Evolutionary conservation across 2,888 invertebrate genomes (phyloP).

Genomic region (Diarsia mendica): DNA sequence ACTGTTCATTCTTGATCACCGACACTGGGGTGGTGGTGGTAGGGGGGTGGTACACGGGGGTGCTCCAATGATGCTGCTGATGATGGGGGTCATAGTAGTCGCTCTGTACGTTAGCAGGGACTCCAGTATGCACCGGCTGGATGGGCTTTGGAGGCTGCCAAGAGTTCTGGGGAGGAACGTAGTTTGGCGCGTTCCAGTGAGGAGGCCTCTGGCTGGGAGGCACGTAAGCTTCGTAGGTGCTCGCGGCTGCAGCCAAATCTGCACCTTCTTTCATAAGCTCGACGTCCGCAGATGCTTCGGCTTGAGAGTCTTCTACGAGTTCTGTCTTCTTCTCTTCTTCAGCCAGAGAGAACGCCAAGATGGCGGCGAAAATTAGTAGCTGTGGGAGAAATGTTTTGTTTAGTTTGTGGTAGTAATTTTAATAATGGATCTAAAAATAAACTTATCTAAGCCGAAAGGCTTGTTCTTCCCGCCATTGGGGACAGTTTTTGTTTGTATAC

Average conservation of each 20-base stretch:
- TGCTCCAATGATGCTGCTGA: slow-evolving; percentile 64
- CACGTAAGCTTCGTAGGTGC: slow-evolving; percentile 72
- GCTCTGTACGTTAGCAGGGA: slow-evolving; percentile 56
- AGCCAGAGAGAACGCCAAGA: slow-evolving; percentile 80
- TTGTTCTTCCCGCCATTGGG: no score
- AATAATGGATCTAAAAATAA: neutral
- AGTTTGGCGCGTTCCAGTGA: slow-evolving; percentile 63
- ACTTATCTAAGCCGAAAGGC: no score
- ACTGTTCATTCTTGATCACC: slow-evolving; percentile 87
- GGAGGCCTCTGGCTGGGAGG: slow-evolving; percentile 70
- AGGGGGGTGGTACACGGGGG: slow-evolving; percentile 62
- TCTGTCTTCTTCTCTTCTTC: slow-evolving; percentile 70
- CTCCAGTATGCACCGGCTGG: slow-evolving; percentile 38
- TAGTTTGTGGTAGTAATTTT: slow-evolving; percentile 3
- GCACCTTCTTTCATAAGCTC: slow-evolving; percentile 74
- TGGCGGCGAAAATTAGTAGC: slow-evolving; percentile 77
- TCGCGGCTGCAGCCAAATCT: slow-evolving; percentile 70
- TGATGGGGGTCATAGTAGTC: slow-evolving; percentile 64
- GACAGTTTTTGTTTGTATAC: no score
- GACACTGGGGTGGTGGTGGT: slow-evolving; percentile 78
- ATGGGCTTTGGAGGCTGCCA: slow-evolving; percentile 59
- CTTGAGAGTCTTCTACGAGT: slow-evolving; percentile 76
- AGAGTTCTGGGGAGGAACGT: slow-evolving; percentile 57
- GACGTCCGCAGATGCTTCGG: slow-evolving; percentile 71
- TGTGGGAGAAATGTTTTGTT: slow-evolving; percentile 67